Percentiles rank a stretch among this genome's conserved stretches.
phyloP scores from a whole-genome alignment of 2,113 vertebrate genomes.

The Caretta caretta region DNA sequence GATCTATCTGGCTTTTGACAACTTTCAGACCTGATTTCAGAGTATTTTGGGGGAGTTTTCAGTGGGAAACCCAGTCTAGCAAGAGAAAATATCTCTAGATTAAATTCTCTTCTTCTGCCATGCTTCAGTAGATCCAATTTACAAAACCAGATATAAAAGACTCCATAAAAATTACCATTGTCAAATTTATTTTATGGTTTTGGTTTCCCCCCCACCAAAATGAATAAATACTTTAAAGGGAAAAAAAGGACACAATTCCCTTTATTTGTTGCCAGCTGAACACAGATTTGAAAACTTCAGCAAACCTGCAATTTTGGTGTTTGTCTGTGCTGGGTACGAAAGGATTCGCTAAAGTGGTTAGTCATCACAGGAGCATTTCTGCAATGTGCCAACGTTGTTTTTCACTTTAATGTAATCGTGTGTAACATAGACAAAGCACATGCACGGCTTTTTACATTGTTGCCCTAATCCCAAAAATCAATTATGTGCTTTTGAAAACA shows the following conservation, averaged over 20 bases:
- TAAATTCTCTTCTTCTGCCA: constrained; percentile 47
- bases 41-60: constrained; percentile 32
- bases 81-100: constrained; percentile 42
- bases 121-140: not conserved
- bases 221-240: constrained; percentile 35
- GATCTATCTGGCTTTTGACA: not conserved
- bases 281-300: constrained; percentile 35
- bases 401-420: constrained; percentile 39
- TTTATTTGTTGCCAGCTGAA: constrained; percentile 45
- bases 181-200: constrained; percentile 49
- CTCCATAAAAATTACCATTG: constrained; percentile 6
- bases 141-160: constrained; percentile 27
- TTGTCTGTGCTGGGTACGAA: constrained; percentile 57
- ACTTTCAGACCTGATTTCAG: constrained; percentile 28
- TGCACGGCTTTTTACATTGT: constrained; percentile 31
- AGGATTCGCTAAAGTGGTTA: constrained; percentile 57
- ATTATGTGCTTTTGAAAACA: constrained; percentile 30
- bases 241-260: not conserved
- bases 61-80: constrained; percentile 46
- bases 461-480: constrained; percentile 27
- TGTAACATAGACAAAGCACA: constrained; percentile 24
- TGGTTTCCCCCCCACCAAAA: constrained; percentile 10
- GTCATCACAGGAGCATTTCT: constrained; percentile 59
- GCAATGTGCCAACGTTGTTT: constrained; percentile 56
- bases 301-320: constrained; percentile 47